Conservation (phyloP, 1,140 invertebrate genomes). For the Cotesia chilonis region DNA sequence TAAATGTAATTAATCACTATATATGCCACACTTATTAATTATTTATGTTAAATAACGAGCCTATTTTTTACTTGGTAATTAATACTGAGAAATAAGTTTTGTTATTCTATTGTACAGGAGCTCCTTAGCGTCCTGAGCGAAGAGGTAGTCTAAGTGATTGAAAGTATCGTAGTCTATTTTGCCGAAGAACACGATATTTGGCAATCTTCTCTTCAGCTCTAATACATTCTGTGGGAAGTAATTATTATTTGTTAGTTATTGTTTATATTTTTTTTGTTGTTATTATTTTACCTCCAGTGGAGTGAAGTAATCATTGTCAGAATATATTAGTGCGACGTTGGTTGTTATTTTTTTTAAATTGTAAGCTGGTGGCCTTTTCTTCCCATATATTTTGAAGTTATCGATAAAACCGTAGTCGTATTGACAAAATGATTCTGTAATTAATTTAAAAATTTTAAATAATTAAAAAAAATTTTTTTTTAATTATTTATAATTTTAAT, state of each 20-base stretch:
- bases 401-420: slow-evolving; percentile 65
- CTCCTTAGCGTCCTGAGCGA: slow-evolving; percentile 49
- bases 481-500: neutral
- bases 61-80: neutral
- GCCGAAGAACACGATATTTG: slow-evolving; percentile 45
- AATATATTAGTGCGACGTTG: slow-evolving; percentile 73
- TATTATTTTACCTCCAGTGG: slow-evolving; percentile 26
- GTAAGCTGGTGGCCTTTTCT: slow-evolving; percentile 66
- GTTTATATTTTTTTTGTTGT: too few relatives aligned
- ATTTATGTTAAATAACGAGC: neutral
- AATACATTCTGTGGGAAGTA: slow-evolving; percentile 43
- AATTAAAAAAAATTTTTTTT: neutral
- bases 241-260: neutral
- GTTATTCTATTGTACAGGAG: slow-evolving; percentile 49
- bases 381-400: slow-evolving; percentile 67
- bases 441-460: neutral
- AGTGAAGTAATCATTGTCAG: slow-evolving; percentile 74
- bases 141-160: slow-evolving; percentile 59
- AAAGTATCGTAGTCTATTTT: slow-evolving; percentile 49
- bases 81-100: slow-evolving; percentile 32
- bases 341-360: slow-evolving; percentile 69
- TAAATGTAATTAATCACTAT: too few relatives aligned
- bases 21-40: neutral
- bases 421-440: slow-evolving; percentile 53
- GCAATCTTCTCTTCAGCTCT: slow-evolving; percentile 40